Conservation (phyloP, 1,140 invertebrate genomes). For the Holotrichia oblita region DNA sequence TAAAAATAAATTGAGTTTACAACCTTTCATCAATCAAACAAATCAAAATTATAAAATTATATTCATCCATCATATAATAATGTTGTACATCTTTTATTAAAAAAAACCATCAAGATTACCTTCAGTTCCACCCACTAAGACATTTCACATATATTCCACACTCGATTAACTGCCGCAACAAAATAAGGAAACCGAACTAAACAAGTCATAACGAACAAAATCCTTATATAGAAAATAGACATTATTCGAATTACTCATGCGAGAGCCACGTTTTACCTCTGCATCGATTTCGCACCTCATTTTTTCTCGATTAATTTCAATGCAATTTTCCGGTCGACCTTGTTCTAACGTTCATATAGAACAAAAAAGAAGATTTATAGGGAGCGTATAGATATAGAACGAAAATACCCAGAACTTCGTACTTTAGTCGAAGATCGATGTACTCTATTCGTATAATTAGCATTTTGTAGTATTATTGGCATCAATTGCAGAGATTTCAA, state of each 20-base stretch:
- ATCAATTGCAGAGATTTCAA: not conserved
- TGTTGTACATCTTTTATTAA: no score
- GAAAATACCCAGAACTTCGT: not conserved
- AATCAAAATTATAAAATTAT: no score
- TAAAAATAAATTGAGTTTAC: no score
- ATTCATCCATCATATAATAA: no score
- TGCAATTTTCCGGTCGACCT: not conserved
- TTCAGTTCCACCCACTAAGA: no score
- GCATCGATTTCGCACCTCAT: not conserved
- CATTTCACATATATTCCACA: no score
- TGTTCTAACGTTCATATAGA: not conserved
- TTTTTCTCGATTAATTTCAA: not conserved
- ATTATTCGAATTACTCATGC: not conserved
- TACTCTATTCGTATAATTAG: not conserved
- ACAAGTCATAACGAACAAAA: not conserved
- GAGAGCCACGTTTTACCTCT: not conserved
- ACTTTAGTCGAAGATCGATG: not conserved
- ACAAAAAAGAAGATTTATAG: not conserved
- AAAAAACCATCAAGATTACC: no score
- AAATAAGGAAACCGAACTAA: not conserved
- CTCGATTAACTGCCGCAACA: not conserved
- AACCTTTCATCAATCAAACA: no score
- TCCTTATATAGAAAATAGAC: constrained; percentile 10
- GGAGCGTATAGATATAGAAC: not conserved
- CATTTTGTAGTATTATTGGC: not conserved